Base-by-base conservation (phyloP, 2,797 vertebrate species). In the Gadopsis bispinosus region DNA sequence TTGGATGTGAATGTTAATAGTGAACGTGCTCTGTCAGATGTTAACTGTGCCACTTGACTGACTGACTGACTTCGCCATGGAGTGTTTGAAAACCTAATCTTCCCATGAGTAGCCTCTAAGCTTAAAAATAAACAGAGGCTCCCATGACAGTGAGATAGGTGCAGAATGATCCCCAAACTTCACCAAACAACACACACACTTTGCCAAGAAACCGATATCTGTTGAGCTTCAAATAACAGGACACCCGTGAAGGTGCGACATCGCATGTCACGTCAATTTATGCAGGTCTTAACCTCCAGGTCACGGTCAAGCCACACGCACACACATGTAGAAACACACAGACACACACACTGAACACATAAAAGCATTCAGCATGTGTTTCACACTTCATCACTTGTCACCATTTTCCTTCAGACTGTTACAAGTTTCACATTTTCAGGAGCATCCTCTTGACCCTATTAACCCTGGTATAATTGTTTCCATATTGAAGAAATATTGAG, bases 281-380 rank as follows among this genome's bases (percentile, higher is more conserved):
- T 81, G 2, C 4, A 70, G 76, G 80, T 87, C 69, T 83, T 83
- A 73, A 85, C 88, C 86, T 75, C 69, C 8, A 7, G 13, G 50
- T 37, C 47, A 71, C 26, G 88, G 86, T 86, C 87, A 50, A 77
- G 35, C 70, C 82, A 65, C 84, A 86, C 85, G 79, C 84, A 71
- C 81, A 62, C 64, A 67, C 68, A 77, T 19, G 62, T 33, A 51
- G 14, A 79, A 71, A 66, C 75, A 75, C 80, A 61, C 19, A 45
- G 37, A 67, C 56, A 59, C 65, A 64, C 31, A 33, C 58, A 68
- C 35, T 20, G 69, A 64, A 55, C 65, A 74, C 81, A 66, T 78
- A 10, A 83, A 84, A 77, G 75, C 73, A 16, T 33, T 69, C 22
- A 51, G 45, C 80, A 31, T 80, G 64, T 3, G 60, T 83, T 87